Conservation (phyloP, 2,888 invertebrate genomes). For the Eulithis prunata region DNA sequence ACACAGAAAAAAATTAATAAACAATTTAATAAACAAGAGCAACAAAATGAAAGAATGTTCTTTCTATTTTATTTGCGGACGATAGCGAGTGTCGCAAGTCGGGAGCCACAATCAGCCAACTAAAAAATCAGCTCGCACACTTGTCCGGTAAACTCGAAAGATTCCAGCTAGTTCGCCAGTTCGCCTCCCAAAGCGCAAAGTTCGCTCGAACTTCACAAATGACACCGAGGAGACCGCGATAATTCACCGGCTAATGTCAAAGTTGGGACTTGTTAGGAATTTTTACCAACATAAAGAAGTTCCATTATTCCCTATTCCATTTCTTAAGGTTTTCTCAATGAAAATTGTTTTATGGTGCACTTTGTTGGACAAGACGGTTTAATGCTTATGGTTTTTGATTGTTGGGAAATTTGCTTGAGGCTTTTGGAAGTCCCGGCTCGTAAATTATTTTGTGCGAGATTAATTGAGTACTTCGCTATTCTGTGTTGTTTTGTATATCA, state of each 20-base stretch:
- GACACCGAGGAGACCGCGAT: slow-evolving; percentile 79
- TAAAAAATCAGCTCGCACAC: slow-evolving; percentile 42
- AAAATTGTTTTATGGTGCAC: slow-evolving; percentile 48
- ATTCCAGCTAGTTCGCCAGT: slow-evolving; percentile 50
- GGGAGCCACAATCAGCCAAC: slow-evolving; percentile 18
- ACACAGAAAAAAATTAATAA: too few species aligned
- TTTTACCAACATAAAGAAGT: slow-evolving; percentile 71
- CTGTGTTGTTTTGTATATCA: too few species aligned
- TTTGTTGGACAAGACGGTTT: slow-evolving; percentile 43
- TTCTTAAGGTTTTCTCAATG: slow-evolving; percentile 49
- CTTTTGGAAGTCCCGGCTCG: background rate
- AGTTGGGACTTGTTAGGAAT: slow-evolving; percentile 76
- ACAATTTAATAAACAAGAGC: too few species aligned
- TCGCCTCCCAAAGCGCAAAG: slow-evolving; percentile 59
- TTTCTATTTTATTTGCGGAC: background rate
- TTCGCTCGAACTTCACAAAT: slow-evolving; percentile 75
- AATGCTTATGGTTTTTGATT: slow-evolving; percentile 43
- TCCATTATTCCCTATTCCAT: slow-evolving; percentile 64
- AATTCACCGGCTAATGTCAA: slow-evolving; percentile 80
- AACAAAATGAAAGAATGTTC: background rate
- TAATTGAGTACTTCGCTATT: background rate
- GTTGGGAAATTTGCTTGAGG: slow-evolving; percentile 28
- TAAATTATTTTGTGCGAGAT: background rate
- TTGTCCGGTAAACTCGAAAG: slow-evolving; percentile 61
- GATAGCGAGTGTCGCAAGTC: background rate